phyloP scores from a whole-genome alignment of 2,113 vertebrate species.

The Platysteira castanea region DNA sequence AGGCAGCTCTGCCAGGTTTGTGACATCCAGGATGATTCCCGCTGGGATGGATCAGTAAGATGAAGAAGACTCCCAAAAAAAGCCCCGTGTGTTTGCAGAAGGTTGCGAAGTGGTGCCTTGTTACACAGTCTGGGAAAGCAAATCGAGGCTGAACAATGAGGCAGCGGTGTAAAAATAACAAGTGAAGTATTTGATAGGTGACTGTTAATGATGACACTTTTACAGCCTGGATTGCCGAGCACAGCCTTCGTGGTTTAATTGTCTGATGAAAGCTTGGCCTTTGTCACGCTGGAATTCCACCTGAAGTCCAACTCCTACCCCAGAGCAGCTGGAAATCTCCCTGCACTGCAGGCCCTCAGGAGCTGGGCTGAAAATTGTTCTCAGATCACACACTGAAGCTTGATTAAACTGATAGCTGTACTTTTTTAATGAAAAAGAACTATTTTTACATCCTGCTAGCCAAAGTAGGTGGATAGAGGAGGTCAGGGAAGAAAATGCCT shows the following conservation, averaged over 20 bases:
- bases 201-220: accelerated
- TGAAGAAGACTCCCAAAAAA: slow-evolving; percentile 70
- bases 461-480: background rate
- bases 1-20: background rate
- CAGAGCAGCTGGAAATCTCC: background rate
- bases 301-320: background rate
- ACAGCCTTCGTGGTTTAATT: background rate
- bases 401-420: background rate
- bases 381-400: background rate
- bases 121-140: background rate
- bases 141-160: background rate
- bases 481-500: background rate
- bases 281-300: background rate
- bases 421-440: background rate
- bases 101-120: background rate
- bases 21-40: slow-evolving; percentile 66
- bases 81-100: slow-evolving; percentile 71
- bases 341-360: background rate
- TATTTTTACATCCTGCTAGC: background rate
- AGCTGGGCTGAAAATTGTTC: background rate
- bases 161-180: background rate
- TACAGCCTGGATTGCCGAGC: background rate
- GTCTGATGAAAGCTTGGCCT: background rate
- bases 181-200: background rate
- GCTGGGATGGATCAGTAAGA: slow-evolving; percentile 73